Base-by-base conservation (phyloP, 2,797 vertebrate species). In the Octomys mimax region DNA sequence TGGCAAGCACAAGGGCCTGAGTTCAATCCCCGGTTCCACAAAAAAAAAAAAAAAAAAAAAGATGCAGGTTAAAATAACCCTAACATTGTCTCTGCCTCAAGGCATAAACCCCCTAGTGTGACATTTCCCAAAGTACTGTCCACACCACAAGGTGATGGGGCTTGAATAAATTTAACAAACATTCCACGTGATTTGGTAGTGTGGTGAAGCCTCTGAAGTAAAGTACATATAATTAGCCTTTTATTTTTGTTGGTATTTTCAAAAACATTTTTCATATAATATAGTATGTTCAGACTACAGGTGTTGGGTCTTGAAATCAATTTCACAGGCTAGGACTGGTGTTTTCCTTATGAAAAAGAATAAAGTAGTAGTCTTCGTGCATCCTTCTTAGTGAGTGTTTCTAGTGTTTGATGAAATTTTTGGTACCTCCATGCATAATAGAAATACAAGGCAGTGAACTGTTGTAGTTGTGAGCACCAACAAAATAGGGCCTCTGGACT, bases 251-350 rank as follows among this genome's bases (percentile, higher is more conserved):
- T 89, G n/a, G 57, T 66, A 22, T 70, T 96, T 92, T 89, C 33
- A 1, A 66, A 73, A 70, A 24, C 39, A 0, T 0, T 24, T 73
- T 92, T 96, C 4, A 22, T 61, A 26, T 0, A 81, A 39, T 16
- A 11, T 42, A 75, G 33, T 93, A 36, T 79, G 95, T 96, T 95
- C 85, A 97, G 84, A 71, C n/a, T 84, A n/a, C 2, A 4, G 46
- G 19, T 46, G 73, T 59, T 93, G 21, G n/a, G 39, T 95, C 75
- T 87, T 93, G 42, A 88, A 91, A 87, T 95, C 71, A 71, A 28
- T 78, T 46, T 87, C 26, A 84, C 66, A 36, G 33, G 10, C 71
- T 82, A 59, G 19, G 4, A 52, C 78, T 39, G 73, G 39, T 13
- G n/a, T 81, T 95, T 88, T 75, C 57, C 57, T 77, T 59, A 64